A percentile compares a stretch with the other conserved stretches of the same genome.
phyloP scores from a whole-genome alignment of 2,888 invertebrate genomes.

The Rhagonycha fulva region DNA sequence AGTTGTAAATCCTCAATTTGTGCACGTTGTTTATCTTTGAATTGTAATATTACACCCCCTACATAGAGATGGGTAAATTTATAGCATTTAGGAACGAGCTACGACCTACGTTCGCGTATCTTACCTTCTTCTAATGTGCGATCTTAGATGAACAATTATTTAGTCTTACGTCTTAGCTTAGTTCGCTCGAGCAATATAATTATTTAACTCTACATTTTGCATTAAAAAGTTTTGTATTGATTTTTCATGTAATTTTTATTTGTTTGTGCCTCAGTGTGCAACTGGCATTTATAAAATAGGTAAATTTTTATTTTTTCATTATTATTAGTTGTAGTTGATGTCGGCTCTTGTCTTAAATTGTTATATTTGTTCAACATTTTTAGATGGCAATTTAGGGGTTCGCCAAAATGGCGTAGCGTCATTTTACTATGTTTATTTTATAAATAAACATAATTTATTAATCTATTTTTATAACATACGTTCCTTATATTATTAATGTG shows the following conservation, averaged over 20 bases:
- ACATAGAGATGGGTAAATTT: slow-evolving; percentile 50
- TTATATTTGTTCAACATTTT: slow-evolving; percentile 52
- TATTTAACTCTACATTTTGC: slow-evolving; percentile 58
- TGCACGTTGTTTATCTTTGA: slow-evolving; percentile 47
- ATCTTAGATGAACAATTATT: slow-evolving; percentile 45
- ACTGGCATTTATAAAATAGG: slow-evolving; percentile 38
- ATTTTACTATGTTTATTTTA: slow-evolving; percentile 37
- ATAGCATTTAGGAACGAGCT: slow-evolving; percentile 43
- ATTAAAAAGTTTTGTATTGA: slow-evolving; percentile 57
- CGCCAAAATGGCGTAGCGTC: slow-evolving; percentile 55
- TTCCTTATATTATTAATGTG: slow-evolving; percentile 1
- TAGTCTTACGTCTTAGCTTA: slow-evolving; percentile 49
- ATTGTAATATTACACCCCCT: slow-evolving; percentile 51
- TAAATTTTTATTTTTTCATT: slow-evolving; percentile 28
- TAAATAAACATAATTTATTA: slow-evolving; percentile 4
- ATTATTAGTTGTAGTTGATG: slow-evolving; percentile 8
- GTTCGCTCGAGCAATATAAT: slow-evolving; percentile 52
- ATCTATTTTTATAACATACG: slow-evolving; percentile 16
- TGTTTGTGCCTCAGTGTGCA: slow-evolving; percentile 41
- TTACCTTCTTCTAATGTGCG: slow-evolving; percentile 45
- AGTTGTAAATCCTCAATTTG: slow-evolving; percentile 25
- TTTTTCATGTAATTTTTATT: slow-evolving; percentile 50
- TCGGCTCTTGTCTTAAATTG: slow-evolving; percentile 37
- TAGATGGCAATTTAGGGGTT: slow-evolving; percentile 53
- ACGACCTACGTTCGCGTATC: slow-evolving; percentile 45